These are phyloP conservation scores for Heliocidaris tuberculata DNA, from an alignment of 35 echinoderm and acorn worm genomes.

Conservation along the genomic window DNA sequence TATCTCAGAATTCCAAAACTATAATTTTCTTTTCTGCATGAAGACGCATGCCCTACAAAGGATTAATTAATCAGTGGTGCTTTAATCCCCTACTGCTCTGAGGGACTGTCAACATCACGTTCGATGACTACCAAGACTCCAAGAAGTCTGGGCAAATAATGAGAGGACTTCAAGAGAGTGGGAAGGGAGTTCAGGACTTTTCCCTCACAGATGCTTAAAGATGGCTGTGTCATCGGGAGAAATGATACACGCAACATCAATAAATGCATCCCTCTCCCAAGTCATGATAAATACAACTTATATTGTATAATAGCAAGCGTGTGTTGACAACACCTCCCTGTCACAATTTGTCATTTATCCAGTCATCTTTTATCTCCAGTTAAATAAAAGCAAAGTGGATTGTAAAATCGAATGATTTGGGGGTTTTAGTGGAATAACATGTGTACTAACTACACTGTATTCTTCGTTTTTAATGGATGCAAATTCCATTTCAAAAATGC, in stretches of 20 bases:
- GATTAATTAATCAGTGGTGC: background rate
- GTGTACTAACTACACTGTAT: no score
- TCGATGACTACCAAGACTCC: background rate
- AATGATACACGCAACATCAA: background rate
- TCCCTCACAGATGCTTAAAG: background rate
- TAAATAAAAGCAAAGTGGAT: background rate
- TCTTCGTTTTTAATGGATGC: no score
- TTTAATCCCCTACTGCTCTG: background rate
- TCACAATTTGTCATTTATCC: background rate
- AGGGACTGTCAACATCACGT: conserved; percentile 8
- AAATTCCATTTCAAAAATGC: no score
- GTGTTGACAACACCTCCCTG: background rate
- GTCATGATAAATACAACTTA: background rate
- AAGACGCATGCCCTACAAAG: background rate
- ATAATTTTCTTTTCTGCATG: background rate
- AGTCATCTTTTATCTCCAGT: background rate
- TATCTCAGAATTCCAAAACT: background rate
- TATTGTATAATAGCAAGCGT: background rate
- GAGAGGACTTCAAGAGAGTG: background rate
- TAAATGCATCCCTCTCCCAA: background rate
- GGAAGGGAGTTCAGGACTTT: background rate
- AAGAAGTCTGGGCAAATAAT: background rate
- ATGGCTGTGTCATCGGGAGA: background rate
- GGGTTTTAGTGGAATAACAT: no score
- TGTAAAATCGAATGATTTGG: background rate